phyloP scores from a whole-genome alignment of 2,113 vertebrate species.

The Machaerirhynchus nigripectus region DNA sequence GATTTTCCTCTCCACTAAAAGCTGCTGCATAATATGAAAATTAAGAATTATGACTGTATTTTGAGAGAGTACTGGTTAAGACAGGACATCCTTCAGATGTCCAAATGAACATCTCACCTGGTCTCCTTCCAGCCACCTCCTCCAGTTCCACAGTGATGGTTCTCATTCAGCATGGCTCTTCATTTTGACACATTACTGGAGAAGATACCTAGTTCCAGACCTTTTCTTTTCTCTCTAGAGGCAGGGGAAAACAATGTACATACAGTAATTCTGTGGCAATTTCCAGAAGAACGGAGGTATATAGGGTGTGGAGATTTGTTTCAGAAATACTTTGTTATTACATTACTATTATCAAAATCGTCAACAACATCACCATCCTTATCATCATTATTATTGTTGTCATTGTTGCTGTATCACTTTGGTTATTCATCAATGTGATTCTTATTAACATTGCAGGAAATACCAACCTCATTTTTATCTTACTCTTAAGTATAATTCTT shows the following conservation, averaged over 20 bases:
- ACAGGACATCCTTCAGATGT: background rate
- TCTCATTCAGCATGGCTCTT: background rate
- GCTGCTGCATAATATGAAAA: background rate
- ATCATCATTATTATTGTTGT: background rate
- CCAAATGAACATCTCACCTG: background rate
- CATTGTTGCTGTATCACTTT: background rate
- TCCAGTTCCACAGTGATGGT: background rate
- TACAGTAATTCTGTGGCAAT: background rate
- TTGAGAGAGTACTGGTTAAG: background rate
- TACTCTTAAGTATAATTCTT: background rate
- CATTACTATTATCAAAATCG: background rate
- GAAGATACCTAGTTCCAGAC: background rate
- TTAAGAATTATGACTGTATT: background rate
- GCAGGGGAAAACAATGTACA: background rate
- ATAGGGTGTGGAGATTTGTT: background rate
- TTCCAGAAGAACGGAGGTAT: background rate
- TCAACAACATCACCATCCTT: background rate
- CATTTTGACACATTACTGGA: background rate
- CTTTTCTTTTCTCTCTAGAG: background rate
- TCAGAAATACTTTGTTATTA: background rate
- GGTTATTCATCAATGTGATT: background rate
- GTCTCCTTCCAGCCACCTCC: background rate
- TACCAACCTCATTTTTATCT: background rate
- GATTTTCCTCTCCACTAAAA: background rate
- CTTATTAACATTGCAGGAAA: background rate